Evolutionary conservation across 2,797 vertebrate species (phyloP).

Genomic region (Myotis findleyi): DNA sequence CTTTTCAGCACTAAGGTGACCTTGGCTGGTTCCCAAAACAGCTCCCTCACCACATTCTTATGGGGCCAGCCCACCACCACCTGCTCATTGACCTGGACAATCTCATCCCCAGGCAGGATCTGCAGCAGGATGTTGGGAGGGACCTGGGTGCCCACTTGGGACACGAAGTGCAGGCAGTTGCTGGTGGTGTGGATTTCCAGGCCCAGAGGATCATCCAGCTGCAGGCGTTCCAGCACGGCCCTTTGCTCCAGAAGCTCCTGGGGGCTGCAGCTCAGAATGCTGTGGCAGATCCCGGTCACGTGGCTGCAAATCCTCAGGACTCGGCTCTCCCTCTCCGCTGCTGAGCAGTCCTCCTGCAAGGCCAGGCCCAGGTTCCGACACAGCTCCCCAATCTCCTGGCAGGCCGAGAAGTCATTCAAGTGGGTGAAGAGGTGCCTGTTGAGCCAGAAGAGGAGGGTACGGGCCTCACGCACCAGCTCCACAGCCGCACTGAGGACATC

Average conservation of each 20-base stretch:
- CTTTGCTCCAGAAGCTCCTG: conserved; percentile 89
- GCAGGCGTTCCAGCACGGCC: conserved; percentile 91
- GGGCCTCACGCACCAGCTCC: too few species aligned
- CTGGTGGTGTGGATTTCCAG: conserved; percentile 93
- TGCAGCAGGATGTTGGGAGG: conserved; percentile 82
- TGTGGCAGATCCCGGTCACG: conserved; percentile 89
- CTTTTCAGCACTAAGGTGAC: conserved; percentile 94
- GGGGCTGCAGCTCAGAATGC: conserved; percentile 91
- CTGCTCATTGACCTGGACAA: conserved; percentile 95
- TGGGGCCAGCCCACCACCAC: conserved; percentile 97
- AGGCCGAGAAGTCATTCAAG: conserved; percentile 89
- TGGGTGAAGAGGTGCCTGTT: conserved; percentile 93
- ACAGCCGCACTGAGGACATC: too few species aligned
- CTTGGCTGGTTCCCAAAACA: conserved; percentile 88
- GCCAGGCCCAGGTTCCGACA: conserved; percentile 91
- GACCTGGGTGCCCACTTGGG: conserved; percentile 87
- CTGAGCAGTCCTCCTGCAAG: conserved; percentile 89
- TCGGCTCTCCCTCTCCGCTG: conserved; percentile 89
- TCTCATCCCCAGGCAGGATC: conserved; percentile 94
- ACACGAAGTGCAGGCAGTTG: conserved; percentile 94
- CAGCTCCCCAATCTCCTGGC: conserved; percentile 89
- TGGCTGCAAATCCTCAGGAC: conserved; percentile 89
- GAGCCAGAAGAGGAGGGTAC: too few species aligned
- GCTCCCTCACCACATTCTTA: conserved; percentile 90
- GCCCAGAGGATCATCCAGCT: conserved; percentile 89